phyloP scores from a whole-genome alignment of 2,888 invertebrate species.

The Peribatodes rhomboidaria region DNA sequence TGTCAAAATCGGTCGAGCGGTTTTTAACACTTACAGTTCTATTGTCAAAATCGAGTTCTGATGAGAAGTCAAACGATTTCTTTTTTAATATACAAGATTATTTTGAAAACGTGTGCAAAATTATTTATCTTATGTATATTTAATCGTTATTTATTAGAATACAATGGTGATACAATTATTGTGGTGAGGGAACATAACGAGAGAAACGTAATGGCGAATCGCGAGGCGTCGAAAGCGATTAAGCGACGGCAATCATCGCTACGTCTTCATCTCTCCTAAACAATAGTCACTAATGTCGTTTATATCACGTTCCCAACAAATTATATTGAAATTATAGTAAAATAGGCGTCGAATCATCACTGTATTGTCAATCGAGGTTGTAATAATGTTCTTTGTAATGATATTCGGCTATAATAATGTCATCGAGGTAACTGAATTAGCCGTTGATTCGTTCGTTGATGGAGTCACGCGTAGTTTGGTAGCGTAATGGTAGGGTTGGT shows the following conservation, averaged over 20 bases:
- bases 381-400: conserved; percentile 51
- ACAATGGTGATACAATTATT: conserved; percentile 33
- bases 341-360: conserved; percentile 62
- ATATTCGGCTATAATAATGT: conserved; percentile 71
- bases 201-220: conserved; percentile 37
- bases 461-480: conserved; percentile 72
- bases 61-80: too few species aligned
- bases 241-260: conserved; percentile 46
- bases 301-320: conserved; percentile 51
- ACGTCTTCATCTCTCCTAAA: conserved; percentile 52
- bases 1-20: too few species aligned
- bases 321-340: conserved; percentile 49
- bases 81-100: too few species aligned
- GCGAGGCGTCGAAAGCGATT: conserved; percentile 31
- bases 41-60: too few species aligned
- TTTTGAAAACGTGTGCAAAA: conserved; percentile 5
- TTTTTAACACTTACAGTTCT: too few species aligned
- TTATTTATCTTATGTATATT: conserved; percentile 8
- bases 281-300: conserved; percentile 57
- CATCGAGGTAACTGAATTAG: conserved; percentile 69
- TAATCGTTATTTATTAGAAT: conserved; percentile 17
- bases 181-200: conserved; percentile 37
- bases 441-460: conserved; percentile 50
- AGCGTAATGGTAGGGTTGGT: conserved; percentile 56
- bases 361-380: conserved; percentile 1